These are phyloP conservation scores for Entomyzon cyanotis DNA, from an alignment of 2,113 vertebrate genomes.

Conservation along the genomic window DNA sequence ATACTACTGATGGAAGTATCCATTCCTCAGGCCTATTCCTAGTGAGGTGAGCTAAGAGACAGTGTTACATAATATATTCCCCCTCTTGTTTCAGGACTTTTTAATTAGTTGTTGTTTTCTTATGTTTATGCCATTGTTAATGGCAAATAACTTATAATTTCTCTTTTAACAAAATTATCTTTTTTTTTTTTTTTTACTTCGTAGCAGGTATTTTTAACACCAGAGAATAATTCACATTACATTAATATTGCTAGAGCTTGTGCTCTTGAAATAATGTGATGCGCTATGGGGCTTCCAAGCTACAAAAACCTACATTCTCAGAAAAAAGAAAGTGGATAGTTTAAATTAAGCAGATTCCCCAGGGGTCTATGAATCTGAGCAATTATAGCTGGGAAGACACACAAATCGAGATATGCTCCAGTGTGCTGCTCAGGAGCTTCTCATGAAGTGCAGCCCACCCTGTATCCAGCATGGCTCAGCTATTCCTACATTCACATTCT, in stretches of 20 bases:
- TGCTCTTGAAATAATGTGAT: not conserved
- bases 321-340: not conserved
- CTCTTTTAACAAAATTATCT: no score
- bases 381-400: not conserved
- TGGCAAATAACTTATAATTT: not conserved
- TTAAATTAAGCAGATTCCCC: conserved; percentile 27
- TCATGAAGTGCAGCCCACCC: not conserved
- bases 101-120: not conserved
- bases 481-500: not conserved
- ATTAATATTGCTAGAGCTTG: not conserved
- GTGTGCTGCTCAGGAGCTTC: not conserved
- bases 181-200: not conserved
- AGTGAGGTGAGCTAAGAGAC: not conserved
- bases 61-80: not conserved
- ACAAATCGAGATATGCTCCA: not conserved
- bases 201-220: not conserved
- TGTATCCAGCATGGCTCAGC: not conserved
- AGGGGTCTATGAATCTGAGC: not conserved
- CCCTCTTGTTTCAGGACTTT: not conserved
- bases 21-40: not conserved
- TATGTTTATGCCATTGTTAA: not conserved
- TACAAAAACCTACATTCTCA: conserved; percentile 10
- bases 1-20: not conserved
- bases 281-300: not conserved
- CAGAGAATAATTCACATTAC: not conserved